A percentile compares a stretch with the other conserved stretches of the same genome.
These are phyloP conservation scores for Cariama cristata DNA, from an alignment of 2,113 vertebrate genomes.

Conservation along the genomic window DNA sequence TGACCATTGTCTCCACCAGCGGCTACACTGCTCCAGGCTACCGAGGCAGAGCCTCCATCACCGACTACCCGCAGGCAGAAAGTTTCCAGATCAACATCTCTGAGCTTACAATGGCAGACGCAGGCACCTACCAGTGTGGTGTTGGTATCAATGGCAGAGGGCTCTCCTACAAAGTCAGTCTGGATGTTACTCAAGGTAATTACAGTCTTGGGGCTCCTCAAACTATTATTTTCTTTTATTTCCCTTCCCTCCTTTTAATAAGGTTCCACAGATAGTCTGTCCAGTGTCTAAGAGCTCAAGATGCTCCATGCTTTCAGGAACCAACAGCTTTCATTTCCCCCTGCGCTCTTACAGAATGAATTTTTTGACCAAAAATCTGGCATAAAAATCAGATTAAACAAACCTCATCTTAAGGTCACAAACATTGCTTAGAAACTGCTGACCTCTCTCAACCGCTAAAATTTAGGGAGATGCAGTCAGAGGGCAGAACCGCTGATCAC, in stretches of 20 bases:
- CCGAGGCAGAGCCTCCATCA: not conserved
- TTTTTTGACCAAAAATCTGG: not conserved
- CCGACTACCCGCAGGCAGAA: not conserved
- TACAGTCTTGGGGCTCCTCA: not conserved
- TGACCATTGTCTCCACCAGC: not conserved
- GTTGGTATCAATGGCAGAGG: conserved; percentile 49
- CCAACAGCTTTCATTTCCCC: too few species aligned
- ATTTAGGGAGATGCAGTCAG: not conserved
- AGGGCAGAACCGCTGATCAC: not conserved
- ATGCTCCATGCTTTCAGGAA: not conserved
- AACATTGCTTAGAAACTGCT: not conserved
- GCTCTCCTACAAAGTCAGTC: conserved; percentile 50
- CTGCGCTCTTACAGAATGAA: not conserved
- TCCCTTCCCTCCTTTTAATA: fast-evolving
- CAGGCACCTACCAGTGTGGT: conserved; percentile 72
- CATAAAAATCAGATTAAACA: not conserved
- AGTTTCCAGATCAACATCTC: conserved; percentile 58
- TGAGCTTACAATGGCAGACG: not conserved
- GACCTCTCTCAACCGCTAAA: not conserved
- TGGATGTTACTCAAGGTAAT: conserved; percentile 69
- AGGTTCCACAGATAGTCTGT: not conserved
- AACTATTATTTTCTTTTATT: fast-evolving
- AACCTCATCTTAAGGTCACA: not conserved
- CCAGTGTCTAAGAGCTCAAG: not conserved
- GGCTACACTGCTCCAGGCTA: not conserved